Evolutionary conservation across 2,113 vertebrate genomes (phyloP), one percentile per base, ranked within the genome.

Genomic region (Oncorhynchus mykiss): DNA sequence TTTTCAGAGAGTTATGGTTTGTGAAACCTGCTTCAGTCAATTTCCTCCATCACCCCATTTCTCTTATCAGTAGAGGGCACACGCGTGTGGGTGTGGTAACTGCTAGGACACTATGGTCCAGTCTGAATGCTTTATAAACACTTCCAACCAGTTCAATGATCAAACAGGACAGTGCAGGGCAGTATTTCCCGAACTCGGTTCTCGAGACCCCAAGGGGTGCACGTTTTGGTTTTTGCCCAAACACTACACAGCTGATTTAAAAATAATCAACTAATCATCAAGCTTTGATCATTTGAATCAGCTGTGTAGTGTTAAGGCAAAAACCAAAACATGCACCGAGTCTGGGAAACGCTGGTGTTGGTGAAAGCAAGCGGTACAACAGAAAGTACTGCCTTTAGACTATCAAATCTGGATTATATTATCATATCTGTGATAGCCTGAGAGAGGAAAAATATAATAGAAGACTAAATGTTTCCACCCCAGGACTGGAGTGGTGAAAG

Each of bases 41-140:
- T 78, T 71, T 66, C 70, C 49, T 72, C 71, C 12, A 70, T 78
- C 83, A 85, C 80, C 86, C 83, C 77, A 85, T 88, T 84, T 88
- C 75, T 71, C 89, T 93, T 93, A 93, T 93, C 91, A 90, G 88
- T 5, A 65, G 57, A 81, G 84, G 89, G 93, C 88, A 89, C 85
- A 74, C 51, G 51, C 73, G 39, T 45, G 77, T 85, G 87, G 79
- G 81, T 60, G 88, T 75, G 82, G 76, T 76, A 87, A 82, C 76
- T 80, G 75, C 73, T 78, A 78, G 82, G 85, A 91, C 80, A 79
- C 67, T 78, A 84, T 84, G 83, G 87, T 80, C 88, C 73, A 85
- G 82, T 80, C 77, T 80, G 72, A 73, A 25, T 16, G 82, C 31
- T 45, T 9, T 31, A 67, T 16, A 18, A 80, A 82, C 48, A 85